Conservation (phyloP, 2,888 invertebrate genomes). For the Leucania comma region DNA sequence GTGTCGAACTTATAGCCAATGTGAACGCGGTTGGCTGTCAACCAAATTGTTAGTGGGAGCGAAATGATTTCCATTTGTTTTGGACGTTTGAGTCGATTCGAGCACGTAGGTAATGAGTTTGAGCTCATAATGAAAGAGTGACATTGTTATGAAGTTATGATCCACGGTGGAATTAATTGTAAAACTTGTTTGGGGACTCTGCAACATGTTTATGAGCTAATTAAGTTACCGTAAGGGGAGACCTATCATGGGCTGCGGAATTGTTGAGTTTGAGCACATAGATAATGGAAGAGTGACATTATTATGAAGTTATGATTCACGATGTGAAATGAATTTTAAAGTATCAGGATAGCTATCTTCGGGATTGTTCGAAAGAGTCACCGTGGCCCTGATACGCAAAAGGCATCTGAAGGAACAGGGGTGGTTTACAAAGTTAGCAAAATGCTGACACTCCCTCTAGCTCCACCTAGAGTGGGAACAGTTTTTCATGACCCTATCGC, state of each 20-base stretch:
- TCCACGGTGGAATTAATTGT: neutral
- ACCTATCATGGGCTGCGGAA: too few species aligned
- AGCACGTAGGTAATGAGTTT: neutral
- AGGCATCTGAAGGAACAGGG: too few species aligned
- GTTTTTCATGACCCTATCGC: too few species aligned
- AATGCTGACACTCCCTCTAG: too few species aligned
- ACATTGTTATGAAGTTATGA: slow-evolving; percentile 42
- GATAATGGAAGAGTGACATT: slow-evolving; percentile 24
- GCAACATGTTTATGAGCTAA: too few species aligned
- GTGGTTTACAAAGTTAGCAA: too few species aligned
- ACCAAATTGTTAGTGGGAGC: slow-evolving; percentile 47
- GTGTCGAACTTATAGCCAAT: slow-evolving; percentile 42
- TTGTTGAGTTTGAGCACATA: too few species aligned
- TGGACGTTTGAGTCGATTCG: slow-evolving; percentile 9
- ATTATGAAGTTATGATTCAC: slow-evolving; percentile 40
- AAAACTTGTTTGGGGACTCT: too few species aligned
- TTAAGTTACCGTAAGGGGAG: too few species aligned
- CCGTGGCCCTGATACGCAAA: too few species aligned
- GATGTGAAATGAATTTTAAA: slow-evolving; percentile 1
- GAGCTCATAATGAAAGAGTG: neutral
- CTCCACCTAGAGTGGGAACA: too few species aligned
- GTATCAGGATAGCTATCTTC: slow-evolving; percentile 1
- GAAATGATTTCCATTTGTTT: slow-evolving; percentile 47
- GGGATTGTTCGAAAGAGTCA: too few species aligned
- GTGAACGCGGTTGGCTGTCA: slow-evolving; percentile 42